Evolutionary conservation across 2,797 vertebrate species (phyloP).

Genomic region (Sebastes goodei): DNA sequence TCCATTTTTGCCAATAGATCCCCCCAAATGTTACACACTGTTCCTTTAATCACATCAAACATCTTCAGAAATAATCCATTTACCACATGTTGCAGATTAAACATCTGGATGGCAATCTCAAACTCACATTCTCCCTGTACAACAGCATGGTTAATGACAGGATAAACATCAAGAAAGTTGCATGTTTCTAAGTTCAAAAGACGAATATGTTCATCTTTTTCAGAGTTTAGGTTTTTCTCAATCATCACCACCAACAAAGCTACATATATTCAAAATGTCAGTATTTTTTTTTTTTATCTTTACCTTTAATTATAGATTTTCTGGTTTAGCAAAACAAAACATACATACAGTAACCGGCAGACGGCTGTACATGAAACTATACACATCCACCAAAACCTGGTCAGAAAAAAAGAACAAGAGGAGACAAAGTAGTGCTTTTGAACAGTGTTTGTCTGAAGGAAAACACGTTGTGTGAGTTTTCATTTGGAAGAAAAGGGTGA

Average conservation of each 20-base stretch:
- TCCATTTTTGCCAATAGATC: no score
- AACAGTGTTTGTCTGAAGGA: conserved; percentile 27
- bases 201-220: conserved; percentile 15
- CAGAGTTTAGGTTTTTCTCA: conserved; percentile 10
- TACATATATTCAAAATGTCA: conserved; percentile 36
- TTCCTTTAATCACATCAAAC: conserved; percentile 5
- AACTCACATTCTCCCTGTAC: conserved; percentile 7
- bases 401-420: conserved; percentile 6
- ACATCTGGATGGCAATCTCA: background rate
- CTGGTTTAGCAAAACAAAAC: conserved; percentile 40
- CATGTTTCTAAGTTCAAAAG: conserved; percentile 26
- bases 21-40: no score
- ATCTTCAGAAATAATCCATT: background rate
- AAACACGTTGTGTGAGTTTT: conserved; percentile 27
- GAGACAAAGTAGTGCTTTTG: conserved; percentile 26
- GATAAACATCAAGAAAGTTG: conserved; percentile 38
- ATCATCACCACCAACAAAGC: conserved; percentile 43
- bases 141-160: conserved; percentile 22
- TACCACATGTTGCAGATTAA: conserved; percentile 7
- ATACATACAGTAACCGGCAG: conserved; percentile 32
- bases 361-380: conserved; percentile 52
- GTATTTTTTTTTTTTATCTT: background rate
- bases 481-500: conserved; percentile 34
- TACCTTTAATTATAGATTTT: conserved; percentile 19
- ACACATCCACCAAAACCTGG: conserved; percentile 41